Base-by-base conservation (phyloP, 2,888 invertebrate genomes). In the Noctua janthina region DNA sequence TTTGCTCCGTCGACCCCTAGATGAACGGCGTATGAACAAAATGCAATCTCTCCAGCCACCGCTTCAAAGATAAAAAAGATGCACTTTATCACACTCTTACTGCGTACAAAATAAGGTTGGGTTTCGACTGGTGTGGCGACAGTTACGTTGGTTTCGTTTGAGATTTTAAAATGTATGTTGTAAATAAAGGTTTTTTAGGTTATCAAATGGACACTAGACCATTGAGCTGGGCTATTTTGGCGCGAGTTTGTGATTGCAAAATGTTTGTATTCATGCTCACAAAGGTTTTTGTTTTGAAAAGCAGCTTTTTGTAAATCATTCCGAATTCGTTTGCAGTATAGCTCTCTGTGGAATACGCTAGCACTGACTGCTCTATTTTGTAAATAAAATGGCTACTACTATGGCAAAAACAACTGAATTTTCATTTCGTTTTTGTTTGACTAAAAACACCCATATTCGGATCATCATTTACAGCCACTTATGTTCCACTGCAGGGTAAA, bases 21-120 rank as follows among this genome's bases (percentile, higher is more conserved):
- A 92, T 94, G 94, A 94, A 91, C 93, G 91, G 90, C 89, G 92
- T 93, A 95, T 94, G 93, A 93, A 93, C 94, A 93, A 94, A 94
- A 95, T 94, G 95, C 95, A 95, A 95, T 95, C 94, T 94, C 93
- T 84, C 88, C 81, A 83, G 85, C 89, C 89, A 82, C 89, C 86
- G 88, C 87, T 91, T 93, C 91, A 94, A 93, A 93, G 92, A 91
- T 90, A 92, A 91, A 92, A 92, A 92, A 91, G 82, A 70, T 59
- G 79, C 88, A 85, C 76, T 78, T 70, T 17, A 71, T 46, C 39
- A 54, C 81, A 84, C 74, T 78, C 74, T 83, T 92, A 88, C 43
- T 0, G 0, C 15, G 10, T 17, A 17, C 0, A 59, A 7, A 62
- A 89, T 90, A 93, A 74, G 78, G 91, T 76, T 76, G 29, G 82